Base-by-base conservation (phyloP, 2,797 vertebrate species). In the Graptemys geographica region DNA sequence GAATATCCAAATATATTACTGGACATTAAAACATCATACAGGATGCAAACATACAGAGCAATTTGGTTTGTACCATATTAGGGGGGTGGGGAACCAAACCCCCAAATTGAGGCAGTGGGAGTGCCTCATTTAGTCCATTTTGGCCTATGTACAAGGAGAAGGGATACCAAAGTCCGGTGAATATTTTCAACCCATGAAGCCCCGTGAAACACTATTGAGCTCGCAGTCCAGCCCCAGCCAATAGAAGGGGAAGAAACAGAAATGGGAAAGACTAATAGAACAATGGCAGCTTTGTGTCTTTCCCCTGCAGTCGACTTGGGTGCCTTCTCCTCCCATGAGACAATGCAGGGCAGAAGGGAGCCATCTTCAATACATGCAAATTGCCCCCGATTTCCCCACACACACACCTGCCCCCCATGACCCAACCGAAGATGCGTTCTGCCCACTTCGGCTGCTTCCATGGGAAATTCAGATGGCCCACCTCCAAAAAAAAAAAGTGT, bases 1-100 rank as follows among this genome's bases (percentile, higher is more conserved):
- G 97, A 95, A 90, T 83, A 92, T 88, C 92, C 49, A 92, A 83
- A 90, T 96, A 97, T 97, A 51, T 97, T 97, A 97, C 94, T 95
- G 90, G 92, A 97, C 97, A 97, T 96, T 89, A 92, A 93, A 97
- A 97, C 96, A 76, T 52, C 81, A 28, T 94, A 97, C 97, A 95
- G 93, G 97, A 97, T 93, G 96, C 87, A 91, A 88, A 97, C 95
- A 95, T 83, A 97, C 96, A 93, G 88, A 96, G 88, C 94, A 27
- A 2, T 8, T 84, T 65, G 88, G 85, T 87, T 96, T 87, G 83
- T 84, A 95, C 95, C 89, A 94, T 56, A 81, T 10, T 52, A 74
- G 47, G 74, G 81, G 18, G 27, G 27, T 62, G 25, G 52, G 53
- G 41, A 31, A 18, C n/a, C n/a, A 49, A 81, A 19, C 79, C 84